Percentiles rank a stretch among this genome's conserved stretches.
Evolutionary conservation across 2,113 vertebrate species (phyloP).

Genomic region (Scophthalmus maximus): DNA sequence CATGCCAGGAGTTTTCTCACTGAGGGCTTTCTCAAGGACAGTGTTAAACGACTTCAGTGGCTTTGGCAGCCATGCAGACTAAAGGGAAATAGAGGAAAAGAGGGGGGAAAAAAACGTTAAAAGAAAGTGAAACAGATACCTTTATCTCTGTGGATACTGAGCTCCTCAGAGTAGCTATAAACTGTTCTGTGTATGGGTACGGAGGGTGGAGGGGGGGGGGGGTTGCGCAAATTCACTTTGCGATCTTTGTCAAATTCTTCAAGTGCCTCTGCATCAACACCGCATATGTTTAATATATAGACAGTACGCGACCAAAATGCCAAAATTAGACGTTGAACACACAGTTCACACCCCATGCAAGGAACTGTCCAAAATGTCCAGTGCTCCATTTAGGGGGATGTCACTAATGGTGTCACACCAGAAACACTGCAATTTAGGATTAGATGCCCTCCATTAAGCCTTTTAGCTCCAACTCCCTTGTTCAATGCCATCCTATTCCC

Average conservation of each 20-base stretch:
- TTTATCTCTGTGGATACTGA: slow-evolving; percentile 79
- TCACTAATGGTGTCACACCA: slow-evolving; percentile 75
- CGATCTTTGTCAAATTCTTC: slow-evolving; percentile 65
- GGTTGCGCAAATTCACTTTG: slow-evolving; percentile 62
- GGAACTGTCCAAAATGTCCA: slow-evolving; percentile 56
- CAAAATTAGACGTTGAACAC: slow-evolving; percentile 47
- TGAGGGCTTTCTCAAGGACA: slow-evolving; percentile 99
- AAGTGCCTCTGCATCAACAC: slow-evolving; percentile 42
- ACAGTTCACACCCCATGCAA: slow-evolving; percentile 7
- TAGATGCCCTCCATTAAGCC: slow-evolving; percentile 79
- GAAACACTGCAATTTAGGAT: slow-evolving; percentile 78
- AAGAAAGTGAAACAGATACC: slow-evolving; percentile 78
- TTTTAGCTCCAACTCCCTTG: slow-evolving; percentile 72
- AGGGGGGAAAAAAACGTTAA: slow-evolving; percentile 48
- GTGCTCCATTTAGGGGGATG: slow-evolving; percentile 47
- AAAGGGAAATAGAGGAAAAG: slow-evolving; percentile 85
- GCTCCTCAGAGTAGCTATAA: slow-evolving; percentile 72
- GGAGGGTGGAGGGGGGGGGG: slow-evolving; percentile 17
- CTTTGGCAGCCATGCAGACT: slow-evolving; percentile 89
- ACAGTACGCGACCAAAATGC: slow-evolving; percentile 26
- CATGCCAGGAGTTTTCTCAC: slow-evolving; percentile 98
- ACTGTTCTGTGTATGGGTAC: slow-evolving; percentile 68
- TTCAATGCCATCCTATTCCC: slow-evolving; percentile 68
- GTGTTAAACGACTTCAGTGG: slow-evolving; percentile 98
- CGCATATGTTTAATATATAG: too few species aligned